Evolutionary conservation across 2,888 invertebrate genomes (phyloP).

Genomic region (Mylabris sibirica): DNA sequence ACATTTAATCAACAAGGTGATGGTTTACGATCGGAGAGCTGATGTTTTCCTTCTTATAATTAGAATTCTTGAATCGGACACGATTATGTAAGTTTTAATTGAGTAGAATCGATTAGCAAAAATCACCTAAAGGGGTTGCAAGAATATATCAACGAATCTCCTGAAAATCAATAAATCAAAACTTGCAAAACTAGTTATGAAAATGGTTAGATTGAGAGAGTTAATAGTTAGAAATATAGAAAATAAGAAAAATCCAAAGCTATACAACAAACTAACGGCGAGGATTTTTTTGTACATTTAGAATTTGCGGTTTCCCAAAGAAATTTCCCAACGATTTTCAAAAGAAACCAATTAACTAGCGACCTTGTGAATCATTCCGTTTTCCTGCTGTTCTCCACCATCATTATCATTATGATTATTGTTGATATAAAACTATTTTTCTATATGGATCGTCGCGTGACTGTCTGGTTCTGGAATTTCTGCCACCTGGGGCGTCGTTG

Average conservation of each 20-base stretch:
- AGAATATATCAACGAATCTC: background rate
- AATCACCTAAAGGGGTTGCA: slow-evolving; percentile 3
- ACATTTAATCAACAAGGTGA: background rate
- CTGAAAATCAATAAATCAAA: background rate
- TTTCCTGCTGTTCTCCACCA: background rate
- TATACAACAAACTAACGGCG: background rate
- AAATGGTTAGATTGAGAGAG: background rate
- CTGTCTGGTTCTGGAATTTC: slow-evolving; percentile 36
- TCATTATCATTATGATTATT: background rate
- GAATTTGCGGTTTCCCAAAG: background rate
- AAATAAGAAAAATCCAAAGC: background rate
- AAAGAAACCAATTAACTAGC: background rate
- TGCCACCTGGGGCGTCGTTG: slow-evolving; percentile 44
- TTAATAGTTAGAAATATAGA: background rate
- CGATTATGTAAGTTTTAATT: background rate
- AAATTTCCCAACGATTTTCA: background rate
- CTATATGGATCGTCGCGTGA: slow-evolving; percentile 30
- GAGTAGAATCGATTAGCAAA: background rate
- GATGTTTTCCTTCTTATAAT: background rate
- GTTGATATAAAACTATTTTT: slow-evolving; percentile 1
- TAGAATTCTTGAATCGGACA: background rate
- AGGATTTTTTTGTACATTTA: background rate
- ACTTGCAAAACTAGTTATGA: slow-evolving; percentile 1
- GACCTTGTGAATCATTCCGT: background rate
- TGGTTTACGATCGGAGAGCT: background rate